These are phyloP conservation scores for Zeuzera pyrina DNA, from an alignment of 2,888 invertebrate species.

Conservation along the genomic window DNA sequence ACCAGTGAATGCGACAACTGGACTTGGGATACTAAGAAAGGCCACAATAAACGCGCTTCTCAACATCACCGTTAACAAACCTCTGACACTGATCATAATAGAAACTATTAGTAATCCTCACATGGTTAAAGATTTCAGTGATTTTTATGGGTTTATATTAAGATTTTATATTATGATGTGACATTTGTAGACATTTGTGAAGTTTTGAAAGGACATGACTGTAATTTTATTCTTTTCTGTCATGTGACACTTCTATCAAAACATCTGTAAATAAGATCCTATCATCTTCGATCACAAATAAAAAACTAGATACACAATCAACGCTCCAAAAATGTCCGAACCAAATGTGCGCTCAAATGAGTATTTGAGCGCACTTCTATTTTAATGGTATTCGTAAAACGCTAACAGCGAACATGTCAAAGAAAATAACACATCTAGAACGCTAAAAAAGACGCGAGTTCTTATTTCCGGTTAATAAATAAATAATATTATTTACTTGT, in stretches of 20 bases:
- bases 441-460: no score
- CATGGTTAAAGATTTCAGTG: constrained; percentile 13
- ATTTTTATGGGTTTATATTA: constrained; percentile 1
- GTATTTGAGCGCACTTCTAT: no score
- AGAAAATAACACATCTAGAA: no score
- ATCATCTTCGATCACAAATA: constrained; percentile 5
- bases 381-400: no score
- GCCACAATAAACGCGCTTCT: constrained; percentile 46
- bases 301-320: background rate
- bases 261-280: constrained; percentile 5
- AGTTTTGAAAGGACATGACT: constrained; percentile 21
- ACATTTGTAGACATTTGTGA: constrained; percentile 12
- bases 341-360: no score
- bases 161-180: constrained; percentile 1
- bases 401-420: no score
- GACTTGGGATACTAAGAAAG: constrained; percentile 48
- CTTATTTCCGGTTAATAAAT: no score
- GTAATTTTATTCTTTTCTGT: constrained; percentile 24
- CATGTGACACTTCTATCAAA: constrained; percentile 6
- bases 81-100: constrained; percentile 37
- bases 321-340: no score
- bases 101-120: constrained; percentile 8
- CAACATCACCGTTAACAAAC: constrained; percentile 45
- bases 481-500: no score
- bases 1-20: constrained; percentile 42